These are phyloP conservation scores for Coenonympha arcania DNA, from an alignment of 2,888 invertebrate species.

Conservation along the genomic window DNA sequence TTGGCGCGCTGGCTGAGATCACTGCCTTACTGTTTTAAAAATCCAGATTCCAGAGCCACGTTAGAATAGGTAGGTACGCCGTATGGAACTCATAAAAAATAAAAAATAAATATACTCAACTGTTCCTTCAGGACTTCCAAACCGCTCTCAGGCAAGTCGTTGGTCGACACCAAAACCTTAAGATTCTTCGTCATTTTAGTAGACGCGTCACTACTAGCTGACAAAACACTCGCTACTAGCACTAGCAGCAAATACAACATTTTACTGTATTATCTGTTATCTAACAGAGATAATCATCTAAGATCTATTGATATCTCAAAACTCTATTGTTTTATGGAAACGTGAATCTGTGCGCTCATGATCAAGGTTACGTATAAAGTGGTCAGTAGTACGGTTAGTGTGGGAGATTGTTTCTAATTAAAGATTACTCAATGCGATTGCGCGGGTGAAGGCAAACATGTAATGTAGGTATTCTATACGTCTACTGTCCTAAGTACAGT, in stretches of 20 bases:
- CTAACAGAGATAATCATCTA: slow-evolving; percentile 6
- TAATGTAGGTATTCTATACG: background rate
- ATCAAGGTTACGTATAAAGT: slow-evolving; percentile 6
- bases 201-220: slow-evolving; percentile 30
- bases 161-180: slow-evolving; percentile 82
- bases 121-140: slow-evolving; percentile 76
- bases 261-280: slow-evolving; percentile 17
- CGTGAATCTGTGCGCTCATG: background rate
- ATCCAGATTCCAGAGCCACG: background rate
- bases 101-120: slow-evolving; percentile 60
- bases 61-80: background rate
- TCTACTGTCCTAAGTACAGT: background rate
- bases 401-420: slow-evolving; percentile 12
- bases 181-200: slow-evolving; percentile 57
- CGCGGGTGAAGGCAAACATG: slow-evolving; percentile 5
- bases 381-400: background rate
- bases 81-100: background rate
- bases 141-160: slow-evolving; percentile 78
- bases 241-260: slow-evolving; percentile 21
- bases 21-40: too few species aligned
- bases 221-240: slow-evolving; percentile 34
- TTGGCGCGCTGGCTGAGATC: too few species aligned
- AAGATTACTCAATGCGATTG: background rate
- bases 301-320: slow-evolving; percentile 2
- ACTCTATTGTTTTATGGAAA: background rate